Base-by-base conservation (phyloP, 2,797 vertebrate species). In the Selene dorsalis region DNA sequence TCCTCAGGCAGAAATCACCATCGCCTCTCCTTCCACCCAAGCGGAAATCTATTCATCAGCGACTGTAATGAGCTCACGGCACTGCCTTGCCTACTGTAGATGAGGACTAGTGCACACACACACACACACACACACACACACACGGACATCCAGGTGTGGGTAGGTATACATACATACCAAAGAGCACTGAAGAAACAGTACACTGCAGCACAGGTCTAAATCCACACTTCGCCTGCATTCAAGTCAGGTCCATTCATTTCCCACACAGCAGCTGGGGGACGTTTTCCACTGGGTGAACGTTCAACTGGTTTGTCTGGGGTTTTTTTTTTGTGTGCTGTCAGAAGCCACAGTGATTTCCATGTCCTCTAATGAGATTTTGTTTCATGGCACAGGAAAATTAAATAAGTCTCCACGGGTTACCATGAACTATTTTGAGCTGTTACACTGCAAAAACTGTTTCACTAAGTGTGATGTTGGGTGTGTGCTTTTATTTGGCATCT, bases 21-120 rank as follows among this genome's bases (percentile, higher is more conserved):
- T 57, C 4, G 59, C 61, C 70, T 75, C 65, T 75, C 71, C 58
- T 17, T 82, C 67, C 77, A 83, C 26, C 82, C 79, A 72, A 77
- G 88, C 52, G 68, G 80, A 89, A 89, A 87, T 83, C 89, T 86
- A 91, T 93, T 91, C 86, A 93, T 93, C 92, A 92, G 75, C 73
- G 26, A 41, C 83, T 45, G 52, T 91, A 92, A 93, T 89, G 86
- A 92, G 87, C 85, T 72, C 57, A 71, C 7, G 13, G 67, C 63
- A 58, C 65, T 24, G 76, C 68, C 35, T 48, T 61, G 59, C 39
- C 82, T 57, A 68, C 57, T 79, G 64, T 65, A 82, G n/a, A 57
- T 39, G 48, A 35, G 47, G 59, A 69, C 65, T 9, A 45, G 22
- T 57, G 48, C 16, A 5, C 12, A 6, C 45, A 22, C 56, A 55